These are phyloP conservation scores for Chironomus striatipennis DNA, from an alignment of 1,140 invertebrate genomes.

Conservation along the genomic window DNA sequence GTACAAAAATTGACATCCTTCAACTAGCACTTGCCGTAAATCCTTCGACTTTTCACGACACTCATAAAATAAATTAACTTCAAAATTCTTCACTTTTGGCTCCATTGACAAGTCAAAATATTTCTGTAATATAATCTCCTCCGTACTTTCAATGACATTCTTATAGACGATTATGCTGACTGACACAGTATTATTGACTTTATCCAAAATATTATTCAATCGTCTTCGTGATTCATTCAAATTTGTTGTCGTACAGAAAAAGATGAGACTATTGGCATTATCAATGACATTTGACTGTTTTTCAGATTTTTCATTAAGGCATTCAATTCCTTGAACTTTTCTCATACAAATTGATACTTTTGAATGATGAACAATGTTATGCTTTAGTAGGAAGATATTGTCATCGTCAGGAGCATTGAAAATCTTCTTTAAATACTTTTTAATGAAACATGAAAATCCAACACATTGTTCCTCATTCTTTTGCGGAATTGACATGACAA, in stretches of 20 bases:
- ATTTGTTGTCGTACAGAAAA: constrained; percentile 28
- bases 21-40: constrained; percentile 34
- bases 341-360: constrained; percentile 35
- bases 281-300: constrained; percentile 24
- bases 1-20: constrained; percentile 35
- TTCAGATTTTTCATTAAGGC: constrained; percentile 20
- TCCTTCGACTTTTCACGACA: constrained; percentile 29
- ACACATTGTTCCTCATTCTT: constrained; percentile 34
- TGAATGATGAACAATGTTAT: constrained; percentile 37
- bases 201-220: constrained; percentile 27
- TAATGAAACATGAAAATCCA: constrained; percentile 37
- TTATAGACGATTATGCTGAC: constrained; percentile 27
- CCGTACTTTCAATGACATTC: background rate
- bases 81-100: constrained; percentile 31
- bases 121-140: background rate
- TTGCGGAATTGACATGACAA: constrained; percentile 50
- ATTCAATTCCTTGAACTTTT: constrained; percentile 28
- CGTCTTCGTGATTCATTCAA: constrained; percentile 26
- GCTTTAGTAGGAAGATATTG: constrained; percentile 39
- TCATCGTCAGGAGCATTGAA: constrained; percentile 37
- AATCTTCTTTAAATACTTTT: constrained; percentile 39
- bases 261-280: constrained; percentile 33
- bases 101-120: background rate
- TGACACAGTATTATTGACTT: constrained; percentile 25
- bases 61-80: constrained; percentile 28